Evolutionary conservation across 2,113 vertebrate species (phyloP), one percentile per base, ranked within the genome.

Genomic region (Myrmecobius fasciatus): DNA sequence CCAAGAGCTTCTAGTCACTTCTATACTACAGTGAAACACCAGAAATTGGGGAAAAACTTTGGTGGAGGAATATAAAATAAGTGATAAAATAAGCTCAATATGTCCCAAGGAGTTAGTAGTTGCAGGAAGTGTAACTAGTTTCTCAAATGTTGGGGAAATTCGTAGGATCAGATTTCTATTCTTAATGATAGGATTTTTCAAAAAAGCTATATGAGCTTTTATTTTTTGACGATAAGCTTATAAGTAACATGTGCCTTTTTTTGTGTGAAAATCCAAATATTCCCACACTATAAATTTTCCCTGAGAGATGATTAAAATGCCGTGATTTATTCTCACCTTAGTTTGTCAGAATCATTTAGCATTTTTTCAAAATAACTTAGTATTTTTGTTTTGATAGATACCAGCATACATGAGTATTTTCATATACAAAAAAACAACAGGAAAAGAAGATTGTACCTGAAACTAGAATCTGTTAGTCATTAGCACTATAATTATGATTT

Each of bases 91-190:
- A 46, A 43, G 0, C 53, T 93, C 60, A 89, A 26, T 89, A 89
- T 36, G 20, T 88, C 91, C 91, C 49, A 92, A 7, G 36, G 53
- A 89, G 60, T 93, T 75, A 5, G 48, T 94, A 94, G 93, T 17
- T 92, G 91, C 48, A 95, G n/a, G 89, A 90, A 89, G 46, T 89
- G 12, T 92, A 96, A 67, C 52, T 95, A 46, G 48, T 95, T 43
- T 94, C 25, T 88, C 43, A 3, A 53, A 43, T 93, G n/a, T 25
- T 47, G 43, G 53, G 52, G 51, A 28, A 89, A 53, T 52, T 53
- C 52, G 9, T 53, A 75, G n/a, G 54, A 31, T 91, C 60, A n/a
- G 54, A 31, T 91, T 53, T 93, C 60, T 48, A n/a, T 83, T 83
- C 67, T 43, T 83, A 11, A 6, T 75, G 48, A 5, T 92, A 46